Base-by-base conservation (phyloP, 2,797 vertebrate genomes). In the Phoxinus dragarum region DNA sequence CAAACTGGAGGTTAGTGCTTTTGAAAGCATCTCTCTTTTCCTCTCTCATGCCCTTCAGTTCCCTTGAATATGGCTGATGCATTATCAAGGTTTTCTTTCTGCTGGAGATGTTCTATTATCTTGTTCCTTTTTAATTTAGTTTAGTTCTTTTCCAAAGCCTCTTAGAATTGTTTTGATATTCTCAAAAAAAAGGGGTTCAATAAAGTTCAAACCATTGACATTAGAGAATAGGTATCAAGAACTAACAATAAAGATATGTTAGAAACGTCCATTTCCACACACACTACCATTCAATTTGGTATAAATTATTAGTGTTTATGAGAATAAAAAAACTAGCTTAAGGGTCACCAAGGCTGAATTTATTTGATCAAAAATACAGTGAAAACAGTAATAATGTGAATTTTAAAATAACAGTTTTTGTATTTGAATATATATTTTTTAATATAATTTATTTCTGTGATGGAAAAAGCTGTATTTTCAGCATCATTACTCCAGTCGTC, bases 1-100 rank as follows among this genome's bases (percentile, higher is more conserved):
- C 40, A 94, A 93, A 69, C 90, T 98, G 2, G 96, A 97, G 96
- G 97, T 97, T 85, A 95, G 92, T 42, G 38, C 69, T 74, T 17
- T 52, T 27, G 59, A 44, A 75, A 76, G 19, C n/a, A 67, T 44
- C 42, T 83, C 59, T 79, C 81, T 75, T 54, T 61, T 19, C n/a
- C 74, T 73, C 8, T 49, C 56, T 86, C 36, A n/a, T 82, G 27
- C 59, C 23, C 56, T 47, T 64, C 14, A 61, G 8, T 85, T 77
- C 36, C 27, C 44, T 31, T 88, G 17, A 69, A 61, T 76, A n/a
- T 56, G 36, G 34, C 14, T 14, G 3, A 27, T 83, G 56, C 47
- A 49, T 54, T 54, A 83, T 83, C 42, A 75, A n/a, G 31, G 3
- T 27, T 66, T 66, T 27, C 23, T 66, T 67, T 21, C 34, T 75